Conservation (phyloP, 2,113 vertebrate genomes). For the Campylomormyrus numenius region DNA sequence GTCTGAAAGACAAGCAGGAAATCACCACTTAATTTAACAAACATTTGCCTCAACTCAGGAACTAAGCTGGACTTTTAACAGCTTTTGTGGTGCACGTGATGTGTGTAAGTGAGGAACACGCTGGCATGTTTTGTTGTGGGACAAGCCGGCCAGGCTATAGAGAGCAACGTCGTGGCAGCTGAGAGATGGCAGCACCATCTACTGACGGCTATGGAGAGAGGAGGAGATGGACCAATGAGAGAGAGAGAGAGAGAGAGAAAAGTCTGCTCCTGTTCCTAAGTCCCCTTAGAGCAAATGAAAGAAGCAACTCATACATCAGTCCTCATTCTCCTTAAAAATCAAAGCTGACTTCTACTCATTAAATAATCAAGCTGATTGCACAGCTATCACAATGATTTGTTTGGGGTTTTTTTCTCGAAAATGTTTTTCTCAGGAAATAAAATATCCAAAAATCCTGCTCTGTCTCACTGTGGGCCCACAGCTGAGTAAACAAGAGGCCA, state of each 20-base stretch:
- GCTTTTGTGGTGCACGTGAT: conserved; percentile 29
- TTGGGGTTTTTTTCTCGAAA: conserved; percentile 44
- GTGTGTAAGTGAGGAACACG: conserved; percentile 34
- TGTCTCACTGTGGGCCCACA: conserved; percentile 54
- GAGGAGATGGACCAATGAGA: background rate
- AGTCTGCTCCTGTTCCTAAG: background rate
- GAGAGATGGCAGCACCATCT: conserved; percentile 66
- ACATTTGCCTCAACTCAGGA: conserved; percentile 74
- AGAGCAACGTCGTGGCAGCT: conserved; percentile 13
- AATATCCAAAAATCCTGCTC: conserved; percentile 62
- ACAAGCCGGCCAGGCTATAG: background rate
- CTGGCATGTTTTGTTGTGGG: conserved; percentile 25
- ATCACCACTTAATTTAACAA: conserved; percentile 85
- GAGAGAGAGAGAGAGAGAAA: background rate
- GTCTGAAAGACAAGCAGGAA: conserved; percentile 62
- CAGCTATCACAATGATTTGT: conserved; percentile 62
- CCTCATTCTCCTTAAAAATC: conserved; percentile 60
- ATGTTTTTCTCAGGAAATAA: conserved; percentile 73
- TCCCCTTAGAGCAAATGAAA: conserved; percentile 29
- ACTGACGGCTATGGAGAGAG: conserved; percentile 42
- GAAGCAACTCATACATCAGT: conserved; percentile 53
- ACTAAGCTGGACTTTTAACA: conserved; percentile 55
- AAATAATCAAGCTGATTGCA: conserved; percentile 70
- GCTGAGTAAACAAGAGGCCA: conserved; percentile 65
- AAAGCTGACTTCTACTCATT: conserved; percentile 58